Base-by-base conservation (phyloP, 1,140 invertebrate genomes). In the Pachyrhynchus sulphureomaculatus region DNA sequence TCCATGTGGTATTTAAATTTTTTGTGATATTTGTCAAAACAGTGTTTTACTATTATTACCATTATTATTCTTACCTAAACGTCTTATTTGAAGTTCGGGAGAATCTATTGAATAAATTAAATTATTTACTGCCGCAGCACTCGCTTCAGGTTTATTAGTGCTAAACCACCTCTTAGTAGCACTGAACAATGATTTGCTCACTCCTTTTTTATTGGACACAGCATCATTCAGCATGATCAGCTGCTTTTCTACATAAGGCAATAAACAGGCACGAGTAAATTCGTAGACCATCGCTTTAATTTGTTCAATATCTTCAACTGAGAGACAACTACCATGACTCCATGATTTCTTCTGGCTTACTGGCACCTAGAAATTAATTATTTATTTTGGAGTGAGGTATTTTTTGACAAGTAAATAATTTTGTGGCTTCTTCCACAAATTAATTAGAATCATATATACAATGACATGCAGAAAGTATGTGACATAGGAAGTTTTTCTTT, bases 151-250 rank as follows among this genome's bases (percentile, higher is more conserved):
- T 78, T 95, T 95, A 71, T 86, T 93, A 9, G 90, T 89, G 29
- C 90, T 93, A 80, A 98, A 97, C 90, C 93, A 95, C 68, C 95
- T 83, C 80, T 95, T 96, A 5, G 95, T 96, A 6, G 92, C 95
- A 78, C 91, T 95, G 41, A 98, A 84, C 33, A 98, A 78, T 1
- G 93, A 95, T 71, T 93, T 85, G 74, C 93, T 95, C 0, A 96
- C 88, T 6, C 93, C 92, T 79, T 96, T 96, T 71, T 91, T 91
- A 71, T 91, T 92, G 15, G 89, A 85, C 57, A 89, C 89, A 62
- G 90, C 84, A 74, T 98, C 95, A 77, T 88, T 90, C 15, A 98
- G 77, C 49, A 86, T 79, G 63, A 82, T 83, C 68, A 98, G 91
- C 76, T 93, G 87, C 71, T 88, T 86, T 75, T 98, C 95, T 37